Conservation (phyloP, 2,113 vertebrate species). For the Hylia prasina region DNA sequence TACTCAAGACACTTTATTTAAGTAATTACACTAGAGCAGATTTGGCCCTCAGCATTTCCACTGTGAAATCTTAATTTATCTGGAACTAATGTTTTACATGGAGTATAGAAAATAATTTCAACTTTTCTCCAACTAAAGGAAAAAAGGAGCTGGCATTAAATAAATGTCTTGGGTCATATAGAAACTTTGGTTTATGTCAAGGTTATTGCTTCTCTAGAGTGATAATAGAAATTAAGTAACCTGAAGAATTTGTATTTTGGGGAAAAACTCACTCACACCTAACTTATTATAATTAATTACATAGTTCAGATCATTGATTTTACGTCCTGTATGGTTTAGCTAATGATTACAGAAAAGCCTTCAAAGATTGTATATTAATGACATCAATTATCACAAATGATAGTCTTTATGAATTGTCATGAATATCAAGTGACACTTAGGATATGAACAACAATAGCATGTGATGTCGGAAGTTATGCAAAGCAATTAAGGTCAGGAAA, state of each 20-base stretch:
- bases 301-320: slow-evolving; percentile 64
- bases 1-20: background rate
- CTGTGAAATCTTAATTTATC: background rate
- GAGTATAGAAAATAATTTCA: background rate
- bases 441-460: background rate
- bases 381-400: slow-evolving; percentile 42
- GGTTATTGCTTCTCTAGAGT: background rate
- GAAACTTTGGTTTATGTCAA: background rate
- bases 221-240: background rate
- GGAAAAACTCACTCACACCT: slow-evolving; percentile 20
- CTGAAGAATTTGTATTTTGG: slow-evolving; percentile 8
- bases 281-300: slow-evolving; percentile 55
- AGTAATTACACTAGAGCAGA: background rate
- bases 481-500: slow-evolving; percentile 49
- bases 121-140: background rate
- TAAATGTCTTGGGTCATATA: background rate
- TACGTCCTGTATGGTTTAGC: slow-evolving; percentile 5
- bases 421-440: slow-evolving; percentile 3
- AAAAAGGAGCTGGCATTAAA: background rate
- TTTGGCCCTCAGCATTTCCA: background rate
- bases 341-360: slow-evolving; percentile 58
- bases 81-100: background rate
- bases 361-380: slow-evolving; percentile 34
- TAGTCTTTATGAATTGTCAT: slow-evolving; percentile 25
- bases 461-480: background rate